Percentiles rank a stretch among this genome's conserved stretches.
Evolutionary conservation across 2,888 invertebrate species (phyloP).

Genomic region (Aphodius sticticus): DNA sequence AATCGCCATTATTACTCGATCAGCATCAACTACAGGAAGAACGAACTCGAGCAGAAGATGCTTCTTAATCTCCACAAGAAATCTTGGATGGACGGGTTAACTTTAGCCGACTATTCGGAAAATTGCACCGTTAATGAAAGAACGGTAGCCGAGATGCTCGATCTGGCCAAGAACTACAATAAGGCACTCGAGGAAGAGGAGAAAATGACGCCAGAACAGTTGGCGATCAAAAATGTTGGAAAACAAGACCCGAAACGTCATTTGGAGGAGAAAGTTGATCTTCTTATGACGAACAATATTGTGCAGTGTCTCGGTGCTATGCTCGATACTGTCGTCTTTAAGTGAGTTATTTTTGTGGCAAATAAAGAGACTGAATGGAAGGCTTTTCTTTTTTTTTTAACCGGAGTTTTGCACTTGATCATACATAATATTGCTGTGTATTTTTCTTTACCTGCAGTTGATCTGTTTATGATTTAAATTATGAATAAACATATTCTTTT

Average conservation of each 20-base stretch:
- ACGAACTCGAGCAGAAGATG: slow-evolving; percentile 99
- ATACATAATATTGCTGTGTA: too few relatives aligned
- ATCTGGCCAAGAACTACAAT: slow-evolving; percentile 93
- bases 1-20: slow-evolving; percentile 99
- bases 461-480: too few relatives aligned
- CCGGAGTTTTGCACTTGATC: too few relatives aligned
- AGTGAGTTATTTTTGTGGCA: slow-evolving; percentile 63
- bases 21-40: slow-evolving; percentile 99
- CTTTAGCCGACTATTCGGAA: slow-evolving; percentile 88
- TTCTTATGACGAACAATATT: slow-evolving; percentile 96
- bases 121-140: slow-evolving; percentile 94
- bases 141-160: slow-evolving; percentile 95
- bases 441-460: too few relatives aligned
- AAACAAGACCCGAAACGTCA: slow-evolving; percentile 99
- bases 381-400: too few relatives aligned
- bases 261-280: slow-evolving; percentile 97
- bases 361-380: slow-evolving; percentile 15
- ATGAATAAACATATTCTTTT: too few relatives aligned
- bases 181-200: slow-evolving; percentile 97
- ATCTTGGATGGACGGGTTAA: slow-evolving; percentile 97
- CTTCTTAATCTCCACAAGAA: slow-evolving; percentile 97
- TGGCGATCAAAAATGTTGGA: slow-evolving; percentile 99
- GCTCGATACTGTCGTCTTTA: slow-evolving; percentile 92
- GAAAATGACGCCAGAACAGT: slow-evolving; percentile 98
- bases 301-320: slow-evolving; percentile 97